Percentiles rank a stretch among this genome's conserved stretches.
Conservation (phyloP, 1,140 invertebrate species). For the Eriosoma lanigerum region DNA sequence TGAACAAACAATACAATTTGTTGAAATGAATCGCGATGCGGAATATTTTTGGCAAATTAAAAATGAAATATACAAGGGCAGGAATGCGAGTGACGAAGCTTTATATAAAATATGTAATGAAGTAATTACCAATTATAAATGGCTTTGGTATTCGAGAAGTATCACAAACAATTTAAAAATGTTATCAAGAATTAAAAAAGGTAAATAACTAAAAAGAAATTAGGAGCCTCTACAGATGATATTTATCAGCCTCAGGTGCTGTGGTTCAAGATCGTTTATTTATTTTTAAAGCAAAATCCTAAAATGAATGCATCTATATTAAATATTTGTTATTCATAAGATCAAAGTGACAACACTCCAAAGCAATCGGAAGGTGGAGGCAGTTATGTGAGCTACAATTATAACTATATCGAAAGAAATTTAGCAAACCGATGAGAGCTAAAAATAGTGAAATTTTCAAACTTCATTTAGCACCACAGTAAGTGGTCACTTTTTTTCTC, state of each 20-base stretch:
- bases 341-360: neutral
- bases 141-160: conserved; percentile 8
- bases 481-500: neutral
- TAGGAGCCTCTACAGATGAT: neutral
- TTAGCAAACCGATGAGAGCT: neutral
- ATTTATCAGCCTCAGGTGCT: neutral
- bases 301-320: neutral
- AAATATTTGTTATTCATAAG: neutral
- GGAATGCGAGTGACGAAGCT: neutral
- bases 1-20: neutral
- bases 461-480: neutral
- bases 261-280: neutral
- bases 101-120: neutral
- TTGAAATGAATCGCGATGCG: conserved; percentile 7
- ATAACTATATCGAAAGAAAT: neutral
- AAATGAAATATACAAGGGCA: neutral
- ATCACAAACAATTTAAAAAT: neutral
- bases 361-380: neutral
- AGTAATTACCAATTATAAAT: neutral
- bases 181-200: conserved; percentile 16
- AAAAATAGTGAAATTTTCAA: neutral
- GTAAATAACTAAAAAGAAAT: neutral
- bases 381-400: neutral
- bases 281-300: neutral
- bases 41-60: neutral